phyloP scores from a whole-genome alignment of 2,888 invertebrate genomes.

The Oligia fasciuncula region DNA sequence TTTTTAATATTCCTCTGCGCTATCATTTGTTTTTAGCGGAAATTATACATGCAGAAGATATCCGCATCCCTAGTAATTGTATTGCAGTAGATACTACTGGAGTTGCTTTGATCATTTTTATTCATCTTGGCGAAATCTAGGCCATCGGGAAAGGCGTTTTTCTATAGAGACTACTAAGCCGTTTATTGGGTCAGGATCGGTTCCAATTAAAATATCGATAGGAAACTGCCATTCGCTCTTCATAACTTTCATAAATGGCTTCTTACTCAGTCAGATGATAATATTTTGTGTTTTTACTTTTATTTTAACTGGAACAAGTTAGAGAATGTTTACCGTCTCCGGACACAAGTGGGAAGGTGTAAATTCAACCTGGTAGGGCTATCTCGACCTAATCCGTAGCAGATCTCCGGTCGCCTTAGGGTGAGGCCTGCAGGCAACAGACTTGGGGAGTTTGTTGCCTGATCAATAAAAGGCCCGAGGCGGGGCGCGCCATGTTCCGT shows the following conservation, averaged over 20 bases:
- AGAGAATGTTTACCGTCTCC: neutral
- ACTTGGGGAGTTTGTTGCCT: no score
- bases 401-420: no score
- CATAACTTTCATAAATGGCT: constrained; percentile 9
- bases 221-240: constrained; percentile 23
- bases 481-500: no score
- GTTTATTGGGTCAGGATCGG: constrained; percentile 35
- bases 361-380: no score
- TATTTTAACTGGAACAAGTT: neutral
- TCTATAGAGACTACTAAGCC: constrained; percentile 4
- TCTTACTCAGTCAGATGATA: neutral
- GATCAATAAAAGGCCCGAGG: no score
- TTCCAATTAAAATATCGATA: constrained; percentile 40
- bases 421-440: no score
- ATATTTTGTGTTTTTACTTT: neutral
- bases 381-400: no score
- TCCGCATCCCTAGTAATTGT: neutral
- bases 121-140: constrained; percentile 31
- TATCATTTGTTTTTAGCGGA: constrained; percentile 20
- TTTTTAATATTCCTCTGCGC: neutral
- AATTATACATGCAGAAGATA: neutral
- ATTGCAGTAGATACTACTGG: neutral
- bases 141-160: constrained; percentile 11
- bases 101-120: constrained; percentile 10
- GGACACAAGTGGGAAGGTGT: no score